Percentiles rank a stretch among this genome's conserved stretches.
Conservation (phyloP, 2,797 vertebrate genomes). For the Apodemus agrarius region DNA sequence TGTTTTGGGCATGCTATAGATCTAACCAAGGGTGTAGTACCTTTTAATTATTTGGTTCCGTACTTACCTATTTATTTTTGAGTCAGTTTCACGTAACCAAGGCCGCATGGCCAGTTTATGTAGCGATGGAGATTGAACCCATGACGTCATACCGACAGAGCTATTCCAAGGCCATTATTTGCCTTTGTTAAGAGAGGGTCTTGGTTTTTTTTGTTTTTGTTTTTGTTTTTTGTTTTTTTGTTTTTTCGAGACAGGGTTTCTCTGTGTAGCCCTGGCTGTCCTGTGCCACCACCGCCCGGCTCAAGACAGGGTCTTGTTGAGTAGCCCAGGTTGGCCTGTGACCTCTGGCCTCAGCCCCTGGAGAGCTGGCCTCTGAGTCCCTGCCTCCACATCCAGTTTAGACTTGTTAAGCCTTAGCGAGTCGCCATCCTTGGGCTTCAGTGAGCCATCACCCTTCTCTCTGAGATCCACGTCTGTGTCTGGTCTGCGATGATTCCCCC, state of each 20-base stretch:
- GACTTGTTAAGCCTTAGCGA: background rate
- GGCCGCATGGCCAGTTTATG: background rate
- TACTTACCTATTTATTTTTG: background rate
- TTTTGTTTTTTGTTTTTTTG: too few species aligned
- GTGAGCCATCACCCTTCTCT: too few species aligned
- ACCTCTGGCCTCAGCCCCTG: background rate
- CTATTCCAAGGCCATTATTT: background rate
- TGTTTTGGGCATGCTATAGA: background rate
- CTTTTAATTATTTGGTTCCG: background rate
- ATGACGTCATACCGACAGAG: background rate
- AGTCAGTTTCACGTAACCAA: background rate
- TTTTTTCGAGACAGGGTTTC: too few species aligned
- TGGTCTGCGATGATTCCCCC: background rate
- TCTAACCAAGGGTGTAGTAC: background rate
- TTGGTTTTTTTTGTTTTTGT: too few species aligned
- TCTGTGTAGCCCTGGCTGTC: too few species aligned
- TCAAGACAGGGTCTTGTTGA: background rate
- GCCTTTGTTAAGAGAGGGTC: background rate
- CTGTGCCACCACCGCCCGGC: too few species aligned
- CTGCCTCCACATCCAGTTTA: background rate
- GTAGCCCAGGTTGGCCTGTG: background rate
- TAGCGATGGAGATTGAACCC: background rate
- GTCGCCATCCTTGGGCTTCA: background rate
- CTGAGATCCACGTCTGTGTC: too few species aligned
- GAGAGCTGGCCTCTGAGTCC: background rate